Conservation (phyloP, 2,113 vertebrate species). For the Neomonachus schauinslandi region DNA sequence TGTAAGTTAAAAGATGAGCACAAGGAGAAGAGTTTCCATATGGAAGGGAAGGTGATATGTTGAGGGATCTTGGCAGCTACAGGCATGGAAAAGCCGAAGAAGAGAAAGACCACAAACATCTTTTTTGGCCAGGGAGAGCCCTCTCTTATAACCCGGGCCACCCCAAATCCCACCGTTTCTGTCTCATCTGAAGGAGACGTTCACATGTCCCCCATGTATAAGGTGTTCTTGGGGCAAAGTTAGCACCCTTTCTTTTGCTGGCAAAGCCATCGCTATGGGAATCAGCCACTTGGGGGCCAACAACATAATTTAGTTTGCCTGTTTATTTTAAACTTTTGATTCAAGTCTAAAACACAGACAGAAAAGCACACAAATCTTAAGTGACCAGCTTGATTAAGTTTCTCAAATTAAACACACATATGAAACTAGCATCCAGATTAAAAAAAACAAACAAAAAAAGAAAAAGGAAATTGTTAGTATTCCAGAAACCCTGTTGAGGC, state of each 20-base stretch:
- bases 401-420: background rate
- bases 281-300: background rate
- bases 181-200: background rate
- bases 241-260: background rate
- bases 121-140: background rate
- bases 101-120: background rate
- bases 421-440: background rate
- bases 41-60: background rate
- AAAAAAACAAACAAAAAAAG: background rate
- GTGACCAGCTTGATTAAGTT: background rate
- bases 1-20: background rate
- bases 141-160: background rate
- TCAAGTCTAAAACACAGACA: background rate
- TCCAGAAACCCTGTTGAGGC: background rate
- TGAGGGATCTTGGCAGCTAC: background rate
- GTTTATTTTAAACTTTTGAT: background rate
- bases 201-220: background rate
- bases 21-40: background rate
- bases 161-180: background rate
- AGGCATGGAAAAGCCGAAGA: background rate
- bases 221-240: background rate
- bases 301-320: background rate
- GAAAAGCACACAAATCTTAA: background rate
- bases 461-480: background rate
- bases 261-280: background rate